Conservation (phyloP, 1,140 invertebrate genomes). For the Aethina tumida region DNA sequence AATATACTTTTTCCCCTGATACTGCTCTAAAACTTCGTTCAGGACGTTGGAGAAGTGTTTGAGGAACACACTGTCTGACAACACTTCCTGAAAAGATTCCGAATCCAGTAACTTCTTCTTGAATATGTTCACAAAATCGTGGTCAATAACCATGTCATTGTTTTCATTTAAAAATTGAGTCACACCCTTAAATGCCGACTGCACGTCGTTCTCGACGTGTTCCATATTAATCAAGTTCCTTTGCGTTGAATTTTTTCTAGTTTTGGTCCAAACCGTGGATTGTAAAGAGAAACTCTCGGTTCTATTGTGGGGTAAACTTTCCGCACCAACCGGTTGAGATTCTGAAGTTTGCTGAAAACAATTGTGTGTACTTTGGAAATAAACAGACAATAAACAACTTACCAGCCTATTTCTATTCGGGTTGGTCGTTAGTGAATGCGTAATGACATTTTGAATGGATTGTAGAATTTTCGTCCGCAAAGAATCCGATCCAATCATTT, state of each 20-base stretch:
- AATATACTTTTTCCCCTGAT: slow-evolving; percentile 28
- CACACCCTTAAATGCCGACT: slow-evolving; percentile 18
- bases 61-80: slow-evolving; percentile 25
- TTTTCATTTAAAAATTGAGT: slow-evolving; percentile 21
- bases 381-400: slow-evolving; percentile 7
- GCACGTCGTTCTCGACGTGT: slow-evolving; percentile 14
- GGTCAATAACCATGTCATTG: slow-evolving; percentile 20
- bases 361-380: too few species aligned
- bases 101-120: slow-evolving; percentile 26
- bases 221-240: not conserved
- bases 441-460: slow-evolving; percentile 41
- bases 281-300: slow-evolving; percentile 13
- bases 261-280: slow-evolving; percentile 18
- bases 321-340: not conserved
- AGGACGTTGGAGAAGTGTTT: slow-evolving; percentile 28
- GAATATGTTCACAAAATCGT: slow-evolving; percentile 18
- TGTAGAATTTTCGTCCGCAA: slow-evolving; percentile 49
- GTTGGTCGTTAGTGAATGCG: slow-evolving; percentile 22
- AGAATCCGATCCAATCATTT: slow-evolving; percentile 54
- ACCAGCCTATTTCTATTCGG: slow-evolving; percentile 17
- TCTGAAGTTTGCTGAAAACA: slow-evolving; percentile 2
- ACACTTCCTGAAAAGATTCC: slow-evolving; percentile 20
- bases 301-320: not conserved
- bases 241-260: slow-evolving; percentile 9
- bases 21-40: slow-evolving; percentile 25